phyloP scores from a whole-genome alignment of 2,888 invertebrate species.

The Rhagonycha lutea region DNA sequence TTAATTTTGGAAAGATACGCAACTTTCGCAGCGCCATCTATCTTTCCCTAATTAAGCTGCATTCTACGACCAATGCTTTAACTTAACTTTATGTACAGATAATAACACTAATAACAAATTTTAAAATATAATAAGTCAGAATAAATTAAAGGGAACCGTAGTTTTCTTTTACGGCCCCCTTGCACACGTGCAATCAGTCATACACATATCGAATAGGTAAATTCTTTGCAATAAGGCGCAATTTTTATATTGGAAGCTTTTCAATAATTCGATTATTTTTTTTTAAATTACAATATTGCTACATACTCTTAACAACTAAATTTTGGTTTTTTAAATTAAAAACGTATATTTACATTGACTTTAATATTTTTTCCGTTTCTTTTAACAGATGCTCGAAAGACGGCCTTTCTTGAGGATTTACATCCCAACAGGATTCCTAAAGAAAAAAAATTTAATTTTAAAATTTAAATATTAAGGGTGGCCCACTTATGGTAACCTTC shows the following conservation, averaged over 20 bases:
- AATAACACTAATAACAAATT: slow-evolving; percentile 5
- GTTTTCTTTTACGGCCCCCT: background rate
- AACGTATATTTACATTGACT: slow-evolving; percentile 48
- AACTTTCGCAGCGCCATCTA: background rate
- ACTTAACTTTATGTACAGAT: slow-evolving; percentile 24
- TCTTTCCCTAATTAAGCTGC: background rate
- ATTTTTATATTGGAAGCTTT: slow-evolving; percentile 25
- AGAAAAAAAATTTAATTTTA: slow-evolving; percentile 24
- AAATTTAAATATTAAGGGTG: background rate
- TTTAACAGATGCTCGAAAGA: slow-evolving; percentile 66
- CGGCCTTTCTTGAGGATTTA: slow-evolving; percentile 70
- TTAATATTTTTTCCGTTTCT: slow-evolving; percentile 58
- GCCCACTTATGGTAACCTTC: no score
- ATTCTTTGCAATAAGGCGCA: slow-evolving; percentile 29
- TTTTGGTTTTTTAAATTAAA: slow-evolving; percentile 36
- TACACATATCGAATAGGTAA: slow-evolving; percentile 5
- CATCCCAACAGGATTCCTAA: slow-evolving; percentile 68
- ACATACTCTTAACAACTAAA: slow-evolving; percentile 19
- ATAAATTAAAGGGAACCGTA: slow-evolving; percentile 2
- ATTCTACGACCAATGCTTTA: slow-evolving; percentile 11
- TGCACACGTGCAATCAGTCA: slow-evolving; percentile 3
- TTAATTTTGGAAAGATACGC: no score
- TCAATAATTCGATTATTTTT: slow-evolving; percentile 14
- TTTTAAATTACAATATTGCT: slow-evolving; percentile 16
- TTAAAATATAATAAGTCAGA: slow-evolving; percentile 20